phyloP scores from a whole-genome alignment of 2,888 invertebrate genomes.

The Meteorus colon region DNA sequence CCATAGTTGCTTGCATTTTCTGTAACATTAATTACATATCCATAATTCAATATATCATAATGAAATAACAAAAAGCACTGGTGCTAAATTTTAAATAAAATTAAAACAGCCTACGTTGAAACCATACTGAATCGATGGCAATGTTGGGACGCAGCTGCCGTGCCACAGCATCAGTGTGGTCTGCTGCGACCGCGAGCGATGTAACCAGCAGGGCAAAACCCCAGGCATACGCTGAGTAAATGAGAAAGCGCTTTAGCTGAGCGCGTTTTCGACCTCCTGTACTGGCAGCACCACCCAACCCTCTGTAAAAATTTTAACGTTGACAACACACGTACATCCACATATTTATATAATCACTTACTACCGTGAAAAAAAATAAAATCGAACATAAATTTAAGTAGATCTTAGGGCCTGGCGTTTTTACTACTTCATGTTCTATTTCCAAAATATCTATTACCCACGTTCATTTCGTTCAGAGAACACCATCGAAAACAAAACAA shows the following conservation, averaged over 20 bases:
- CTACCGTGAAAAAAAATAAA: conserved; percentile 3
- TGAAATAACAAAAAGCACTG: not conserved
- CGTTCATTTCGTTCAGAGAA: too few species aligned
- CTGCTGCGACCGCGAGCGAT: conserved; percentile 75
- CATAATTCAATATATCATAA: not conserved
- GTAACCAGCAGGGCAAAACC: conserved; percentile 78
- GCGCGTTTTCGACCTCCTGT: conserved; percentile 49
- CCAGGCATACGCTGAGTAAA: conserved; percentile 84
- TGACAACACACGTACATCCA: not conserved
- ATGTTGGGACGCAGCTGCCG: conserved; percentile 77
- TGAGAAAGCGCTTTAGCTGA: conserved; percentile 76
- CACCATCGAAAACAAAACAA: not conserved
- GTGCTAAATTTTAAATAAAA: conserved; percentile 5
- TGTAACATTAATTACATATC: conserved; percentile 38
- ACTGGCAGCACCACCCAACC: conserved; percentile 72
- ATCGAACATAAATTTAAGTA: not conserved
- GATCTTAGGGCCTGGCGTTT: not conserved
- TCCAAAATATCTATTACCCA: not conserved
- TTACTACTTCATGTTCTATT: conserved; percentile 6
- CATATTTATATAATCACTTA: not conserved
- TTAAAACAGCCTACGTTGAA: conserved; percentile 75
- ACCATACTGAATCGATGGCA: conserved; percentile 80
- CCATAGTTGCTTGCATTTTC: conserved; percentile 54
- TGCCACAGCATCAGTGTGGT: conserved; percentile 74
- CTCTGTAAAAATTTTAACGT: conserved; percentile 66